Base-by-base conservation (phyloP, 2,888 invertebrate genomes). In the Piscicola geometra region DNA sequence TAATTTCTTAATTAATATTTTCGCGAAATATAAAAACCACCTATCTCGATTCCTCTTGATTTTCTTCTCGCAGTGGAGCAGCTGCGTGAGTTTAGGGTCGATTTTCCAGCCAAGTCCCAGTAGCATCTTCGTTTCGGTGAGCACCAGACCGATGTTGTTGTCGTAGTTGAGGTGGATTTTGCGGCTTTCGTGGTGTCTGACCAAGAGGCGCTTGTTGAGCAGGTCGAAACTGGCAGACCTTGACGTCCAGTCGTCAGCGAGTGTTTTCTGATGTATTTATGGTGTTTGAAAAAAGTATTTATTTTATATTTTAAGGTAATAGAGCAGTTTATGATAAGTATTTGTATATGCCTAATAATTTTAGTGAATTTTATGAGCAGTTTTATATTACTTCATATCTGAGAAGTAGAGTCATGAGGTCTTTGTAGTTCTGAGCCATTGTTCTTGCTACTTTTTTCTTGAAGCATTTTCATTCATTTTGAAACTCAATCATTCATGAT, bases 121-220 rank as follows among this genome's bases (percentile, higher is more conserved):
- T 70, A 86, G 80, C 78, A 84, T 84, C 77, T 84, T 84, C 9
- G 86, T 83, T 77, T 86, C 86, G 78, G 85, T 83, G n/a, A 86
- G 83, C 71, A 86, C 79, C 77, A 86, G 85, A 67, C 84, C 80
- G 41, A 86, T 83, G 78, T 83, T 83, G 1, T 83, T 82, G 81
- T 86, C 86, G 81, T 84, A 85, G 82, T 86, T 86, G 50, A 86
- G 83, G 78, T 80, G 82, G 35, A 84, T 80, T 71, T 82, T 82
- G 33, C 80, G 81, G 1, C 83, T 81, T 50, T 85, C 85, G 18
- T 85, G 83, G 78, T 86, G 83, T 30, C 89, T 56, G 15, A 91
- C 89, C 86, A 94, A 81, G 32, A 86, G 81, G 1, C 85, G 82
- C n/a, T 85, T 82, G 75, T 82, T 81, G 30, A 86, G 82, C 15